Conservation (phyloP, 1,140 invertebrate species). For the Hylyphantes graminicola region DNA sequence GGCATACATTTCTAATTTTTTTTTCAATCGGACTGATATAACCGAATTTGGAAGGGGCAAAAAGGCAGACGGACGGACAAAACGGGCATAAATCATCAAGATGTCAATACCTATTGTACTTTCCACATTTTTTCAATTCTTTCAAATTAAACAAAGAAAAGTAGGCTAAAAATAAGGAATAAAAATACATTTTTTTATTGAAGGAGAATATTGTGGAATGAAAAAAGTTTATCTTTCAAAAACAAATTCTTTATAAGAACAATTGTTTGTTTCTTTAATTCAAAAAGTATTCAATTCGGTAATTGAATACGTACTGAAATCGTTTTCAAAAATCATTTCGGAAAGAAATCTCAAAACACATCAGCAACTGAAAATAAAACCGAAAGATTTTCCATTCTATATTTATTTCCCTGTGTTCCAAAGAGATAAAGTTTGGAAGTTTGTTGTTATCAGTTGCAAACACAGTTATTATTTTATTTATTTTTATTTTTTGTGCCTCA, state of each 20-base stretch:
- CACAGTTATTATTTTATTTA: neutral
- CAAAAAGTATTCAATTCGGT: neutral
- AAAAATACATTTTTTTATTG: too few relatives aligned
- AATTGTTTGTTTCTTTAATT: neutral
- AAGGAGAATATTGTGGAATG: too few relatives aligned
- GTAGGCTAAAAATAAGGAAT: too few relatives aligned
- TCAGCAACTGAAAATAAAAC: constrained; percentile 19
- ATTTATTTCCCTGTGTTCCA: neutral
- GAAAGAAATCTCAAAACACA: neutral
- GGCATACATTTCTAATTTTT: too few relatives aligned
- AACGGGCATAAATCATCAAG: too few relatives aligned
- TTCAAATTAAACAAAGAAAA: too few relatives aligned
- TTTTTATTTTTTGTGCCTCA: neutral
- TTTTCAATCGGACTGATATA: too few relatives aligned
- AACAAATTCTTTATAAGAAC: neutral
- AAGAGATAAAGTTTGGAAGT: neutral
- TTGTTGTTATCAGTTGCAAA: constrained; percentile 10
- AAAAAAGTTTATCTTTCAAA: too few relatives aligned
- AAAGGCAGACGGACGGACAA: too few relatives aligned
- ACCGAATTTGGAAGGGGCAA: too few relatives aligned
- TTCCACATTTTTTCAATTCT: too few relatives aligned
- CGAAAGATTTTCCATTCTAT: constrained; percentile 17
- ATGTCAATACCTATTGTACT: too few relatives aligned
- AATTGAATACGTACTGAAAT: constrained; percentile 35
- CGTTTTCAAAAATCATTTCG: constrained; percentile 28